A percentile compares a stretch with the other conserved stretches of the same genome.
Evolutionary conservation across 2,797 vertebrate genomes (phyloP).

Genomic region (Steatocranus sp.): DNA sequence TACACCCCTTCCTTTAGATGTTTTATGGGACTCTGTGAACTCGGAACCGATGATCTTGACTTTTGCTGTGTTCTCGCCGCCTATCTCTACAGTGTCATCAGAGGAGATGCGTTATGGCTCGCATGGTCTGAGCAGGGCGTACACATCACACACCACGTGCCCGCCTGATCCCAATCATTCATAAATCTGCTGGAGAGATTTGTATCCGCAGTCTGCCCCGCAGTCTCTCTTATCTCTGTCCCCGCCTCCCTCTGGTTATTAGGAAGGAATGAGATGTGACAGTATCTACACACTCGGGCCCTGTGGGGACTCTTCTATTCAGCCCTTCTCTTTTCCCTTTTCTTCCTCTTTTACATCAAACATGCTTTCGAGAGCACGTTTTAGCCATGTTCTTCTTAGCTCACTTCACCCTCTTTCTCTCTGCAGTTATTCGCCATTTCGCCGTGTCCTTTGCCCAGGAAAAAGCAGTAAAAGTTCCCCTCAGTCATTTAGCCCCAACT

Average conservation of each 20-base stretch:
- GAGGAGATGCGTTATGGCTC: conserved; percentile 19
- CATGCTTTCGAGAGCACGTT: not conserved
- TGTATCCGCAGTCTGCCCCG: conserved; percentile 46
- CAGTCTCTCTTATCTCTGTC: conserved; percentile 41
- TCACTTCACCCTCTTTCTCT: not conserved
- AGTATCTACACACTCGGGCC: not conserved
- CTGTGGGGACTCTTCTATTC: not conserved
- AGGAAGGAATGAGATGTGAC: conserved; percentile 58
- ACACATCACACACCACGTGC: conserved; percentile 53
- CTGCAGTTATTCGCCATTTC: conserved; percentile 16
- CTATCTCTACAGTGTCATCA: not conserved
- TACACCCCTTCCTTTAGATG: not conserved
- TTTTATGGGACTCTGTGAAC: not conserved
- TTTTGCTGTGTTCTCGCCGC: not conserved
- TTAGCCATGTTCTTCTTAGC: not conserved
- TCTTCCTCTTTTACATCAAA: not conserved
- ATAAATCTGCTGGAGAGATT: conserved; percentile 65
- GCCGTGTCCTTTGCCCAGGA: conserved; percentile 7
- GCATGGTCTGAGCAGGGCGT: conserved; percentile 13
- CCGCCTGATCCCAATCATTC: conserved; percentile 74
- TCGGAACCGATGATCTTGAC: not conserved
- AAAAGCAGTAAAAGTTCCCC: conserved; percentile 49
- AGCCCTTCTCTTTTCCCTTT: not conserved
- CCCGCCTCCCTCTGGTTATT: conserved; percentile 48
- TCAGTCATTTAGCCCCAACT: conserved; percentile 57